These are phyloP conservation scores for Podotricha telesiphe DNA, from an alignment of 2,888 invertebrate species.

Conservation along the genomic window DNA sequence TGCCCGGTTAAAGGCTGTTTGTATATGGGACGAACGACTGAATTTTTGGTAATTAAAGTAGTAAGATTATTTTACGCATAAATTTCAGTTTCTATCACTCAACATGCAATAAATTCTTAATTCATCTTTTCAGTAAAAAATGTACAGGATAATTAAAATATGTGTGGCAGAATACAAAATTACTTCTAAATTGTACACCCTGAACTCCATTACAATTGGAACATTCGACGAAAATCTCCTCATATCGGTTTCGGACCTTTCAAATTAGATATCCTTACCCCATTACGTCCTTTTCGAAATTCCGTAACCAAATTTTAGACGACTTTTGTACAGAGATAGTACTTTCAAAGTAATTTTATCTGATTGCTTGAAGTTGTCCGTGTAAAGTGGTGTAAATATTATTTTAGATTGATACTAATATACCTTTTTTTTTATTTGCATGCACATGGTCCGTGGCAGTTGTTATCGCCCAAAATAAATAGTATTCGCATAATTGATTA, in stretches of 20 bases:
- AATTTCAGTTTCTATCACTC: no score
- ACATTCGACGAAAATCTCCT: neutral
- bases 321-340: conserved; percentile 5
- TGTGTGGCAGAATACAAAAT: neutral
- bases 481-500: no score
- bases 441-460: no score
- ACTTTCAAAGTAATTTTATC: conserved; percentile 13
- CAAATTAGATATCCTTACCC: conserved; percentile 19
- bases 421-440: no score
- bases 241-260: conserved; percentile 12
- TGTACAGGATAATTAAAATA: neutral
- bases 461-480: no score
- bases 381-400: neutral
- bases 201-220: neutral
- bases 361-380: conserved; percentile 11
- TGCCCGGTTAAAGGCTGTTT: no score
- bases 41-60: no score
- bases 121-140: no score
- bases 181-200: neutral
- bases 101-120: no score
- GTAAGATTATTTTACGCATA: no score
- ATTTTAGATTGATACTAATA: neutral
- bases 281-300: conserved; percentile 13
- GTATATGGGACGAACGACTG: no score
- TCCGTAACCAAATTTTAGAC: neutral